Evolutionary conservation across 2,113 vertebrate species (phyloP), one percentile per base, ranked within the genome.

Genomic region (Brachypteracias leptosomus): DNA sequence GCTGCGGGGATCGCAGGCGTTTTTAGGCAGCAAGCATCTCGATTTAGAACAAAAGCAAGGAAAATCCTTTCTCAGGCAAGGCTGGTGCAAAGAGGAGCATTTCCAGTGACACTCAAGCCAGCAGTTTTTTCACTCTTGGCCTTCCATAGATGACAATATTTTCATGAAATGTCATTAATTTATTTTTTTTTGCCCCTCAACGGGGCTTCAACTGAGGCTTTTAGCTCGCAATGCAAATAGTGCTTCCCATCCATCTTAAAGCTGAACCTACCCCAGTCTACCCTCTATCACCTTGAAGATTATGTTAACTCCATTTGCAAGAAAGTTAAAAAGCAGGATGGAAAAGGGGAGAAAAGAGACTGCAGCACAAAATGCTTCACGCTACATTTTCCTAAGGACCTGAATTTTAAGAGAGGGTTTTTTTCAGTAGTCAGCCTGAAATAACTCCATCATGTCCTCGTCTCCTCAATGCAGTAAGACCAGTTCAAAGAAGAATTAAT

Each of bases 1-100:
- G 2, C 89, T 63, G 79, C 52, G 0, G 29, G 74, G 80, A 89
- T 81, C 6, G 11, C 91, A 61, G 80, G 75, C 59, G 11, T 80
- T 90, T 78, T 85, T 75, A 92, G 90, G 72, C 96, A 86, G 95
- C 90, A 16, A 66, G 84, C 74, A 63, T 83, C 58, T 93, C 24
- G 4, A 10, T 92, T 94, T 85, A 93, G 93, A 96, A 90, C 93
- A 96, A 95, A 95, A 96, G 94, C 94, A 92, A 94, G 94, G 91
- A 47, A 94, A 94, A 90, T 28, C 86, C 90, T 88, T 76, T 87
- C 88, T 94, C 85, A 63, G 71, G 83, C 83, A 92, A 96, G 88
- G 67, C 79, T 70, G 29, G 52, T 88, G 93, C 73, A 80, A 72
- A 80, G 87, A 87, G 59, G 51, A 93, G 40, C 68, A 58, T 59